phyloP scores from a whole-genome alignment of 2,113 vertebrate genomes.

The Mesocricetus auratus region DNA sequence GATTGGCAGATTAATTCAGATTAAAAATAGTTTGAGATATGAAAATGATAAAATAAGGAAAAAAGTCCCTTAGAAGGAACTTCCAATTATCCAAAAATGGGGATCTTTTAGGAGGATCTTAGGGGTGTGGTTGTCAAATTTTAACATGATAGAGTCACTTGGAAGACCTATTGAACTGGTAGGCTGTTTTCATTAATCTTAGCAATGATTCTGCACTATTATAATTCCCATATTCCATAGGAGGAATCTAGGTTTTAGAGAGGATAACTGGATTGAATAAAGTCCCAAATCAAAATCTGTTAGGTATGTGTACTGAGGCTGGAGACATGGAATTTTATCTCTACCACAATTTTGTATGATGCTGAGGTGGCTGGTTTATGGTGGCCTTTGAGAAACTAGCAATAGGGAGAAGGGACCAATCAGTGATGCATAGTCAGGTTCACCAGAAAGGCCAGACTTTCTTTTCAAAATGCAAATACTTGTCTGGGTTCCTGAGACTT shows the following conservation, averaged over 20 bases:
- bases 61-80: conserved; percentile 35
- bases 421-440: not conserved
- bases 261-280: not conserved
- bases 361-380: not conserved
- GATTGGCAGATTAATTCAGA: conserved; percentile 56
- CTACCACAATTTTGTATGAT: not conserved
- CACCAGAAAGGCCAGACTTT: not conserved
- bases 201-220: not conserved
- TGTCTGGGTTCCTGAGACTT: not conserved
- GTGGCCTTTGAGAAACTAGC: not conserved
- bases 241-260: not conserved
- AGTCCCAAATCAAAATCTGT: not conserved
- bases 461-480: not conserved
- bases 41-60: conserved; percentile 24
- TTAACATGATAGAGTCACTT: not conserved
- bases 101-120: conserved; percentile 41
- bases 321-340: not conserved
- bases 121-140: not conserved
- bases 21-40: conserved; percentile 53
- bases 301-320: too few species aligned
- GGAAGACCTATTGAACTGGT: not conserved
- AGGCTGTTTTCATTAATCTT: not conserved
- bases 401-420: not conserved
- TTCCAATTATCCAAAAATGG: conserved; percentile 39
- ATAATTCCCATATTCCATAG: not conserved